Conservation (phyloP, 2,113 vertebrate species). For the Daphoenositta chrysoptera region DNA sequence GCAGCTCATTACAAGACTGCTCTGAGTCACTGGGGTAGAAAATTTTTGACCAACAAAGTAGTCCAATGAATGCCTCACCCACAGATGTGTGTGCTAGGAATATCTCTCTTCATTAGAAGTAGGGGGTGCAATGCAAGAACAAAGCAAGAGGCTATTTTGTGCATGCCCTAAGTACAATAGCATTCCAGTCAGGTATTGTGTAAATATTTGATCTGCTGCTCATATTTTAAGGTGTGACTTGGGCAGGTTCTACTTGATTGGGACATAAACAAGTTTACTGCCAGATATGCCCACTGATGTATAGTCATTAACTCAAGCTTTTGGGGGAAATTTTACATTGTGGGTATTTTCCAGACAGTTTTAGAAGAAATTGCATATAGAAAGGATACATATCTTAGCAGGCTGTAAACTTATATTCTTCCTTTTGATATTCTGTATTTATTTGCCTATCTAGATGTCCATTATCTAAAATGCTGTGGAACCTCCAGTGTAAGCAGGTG, state of each 20-base stretch:
- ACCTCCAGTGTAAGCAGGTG: background rate
- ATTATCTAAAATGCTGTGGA: background rate
- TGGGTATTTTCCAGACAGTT: background rate
- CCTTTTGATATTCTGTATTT: background rate
- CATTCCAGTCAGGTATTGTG: background rate
- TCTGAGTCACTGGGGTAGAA: background rate
- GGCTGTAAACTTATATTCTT: background rate
- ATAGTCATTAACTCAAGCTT: background rate
- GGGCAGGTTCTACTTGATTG: background rate
- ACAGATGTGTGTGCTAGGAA: background rate
- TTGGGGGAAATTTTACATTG: background rate
- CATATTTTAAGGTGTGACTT: background rate
- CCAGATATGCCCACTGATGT: background rate
- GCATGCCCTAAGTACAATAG: background rate
- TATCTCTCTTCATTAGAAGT: background rate
- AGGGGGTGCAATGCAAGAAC: background rate
- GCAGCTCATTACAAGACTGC: background rate
- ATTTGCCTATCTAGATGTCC: background rate
- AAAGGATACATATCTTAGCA: background rate
- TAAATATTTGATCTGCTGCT: constrained; percentile 19
- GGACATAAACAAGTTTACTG: background rate
- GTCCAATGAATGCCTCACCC: background rate
- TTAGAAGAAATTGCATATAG: background rate
- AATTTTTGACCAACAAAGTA: background rate
- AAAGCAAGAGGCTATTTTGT: background rate